A percentile compares a stretch with the other conserved stretches of the same genome.
Evolutionary conservation across 2,888 invertebrate species (phyloP).

Genomic region (Perithous albicinctus): DNA sequence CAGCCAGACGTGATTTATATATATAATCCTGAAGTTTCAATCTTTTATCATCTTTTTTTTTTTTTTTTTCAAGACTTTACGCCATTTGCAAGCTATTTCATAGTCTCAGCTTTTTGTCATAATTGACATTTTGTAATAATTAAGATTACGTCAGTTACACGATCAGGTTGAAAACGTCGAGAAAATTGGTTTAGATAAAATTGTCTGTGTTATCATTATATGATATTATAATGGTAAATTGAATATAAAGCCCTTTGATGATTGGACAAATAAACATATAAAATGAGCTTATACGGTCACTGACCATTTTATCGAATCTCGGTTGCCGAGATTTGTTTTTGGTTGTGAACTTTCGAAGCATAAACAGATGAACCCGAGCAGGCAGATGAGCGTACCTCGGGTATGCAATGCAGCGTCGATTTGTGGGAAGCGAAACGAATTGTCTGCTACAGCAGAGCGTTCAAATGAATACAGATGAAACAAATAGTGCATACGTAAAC

Average conservation of each 20-base stretch:
- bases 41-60: conserved; percentile 4
- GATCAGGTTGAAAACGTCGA: too few relatives aligned
- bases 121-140: not conserved
- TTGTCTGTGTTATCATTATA: not conserved
- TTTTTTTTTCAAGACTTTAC: not conserved
- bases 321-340: conserved; percentile 20
- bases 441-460: conserved; percentile 1
- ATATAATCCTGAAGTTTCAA: conserved; percentile 9
- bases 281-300: conserved; percentile 25
- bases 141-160: not conserved
- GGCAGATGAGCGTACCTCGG: conserved; percentile 14
- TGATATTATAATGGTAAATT: not conserved
- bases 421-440: conserved; percentile 45
- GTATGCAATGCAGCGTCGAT: conserved; percentile 35
- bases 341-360: conserved; percentile 45
- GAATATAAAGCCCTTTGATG: not conserved
- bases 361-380: conserved; percentile 38
- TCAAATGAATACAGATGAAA: conserved; percentile 47
- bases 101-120: not conserved
- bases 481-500: conserved; percentile 56
- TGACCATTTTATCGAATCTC: conserved; percentile 54
- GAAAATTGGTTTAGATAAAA: not conserved
- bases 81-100: not conserved
- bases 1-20: conserved; percentile 55
- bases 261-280: not conserved